Conservation (phyloP, 2,113 vertebrate species). For the Dinomys branickii region DNA sequence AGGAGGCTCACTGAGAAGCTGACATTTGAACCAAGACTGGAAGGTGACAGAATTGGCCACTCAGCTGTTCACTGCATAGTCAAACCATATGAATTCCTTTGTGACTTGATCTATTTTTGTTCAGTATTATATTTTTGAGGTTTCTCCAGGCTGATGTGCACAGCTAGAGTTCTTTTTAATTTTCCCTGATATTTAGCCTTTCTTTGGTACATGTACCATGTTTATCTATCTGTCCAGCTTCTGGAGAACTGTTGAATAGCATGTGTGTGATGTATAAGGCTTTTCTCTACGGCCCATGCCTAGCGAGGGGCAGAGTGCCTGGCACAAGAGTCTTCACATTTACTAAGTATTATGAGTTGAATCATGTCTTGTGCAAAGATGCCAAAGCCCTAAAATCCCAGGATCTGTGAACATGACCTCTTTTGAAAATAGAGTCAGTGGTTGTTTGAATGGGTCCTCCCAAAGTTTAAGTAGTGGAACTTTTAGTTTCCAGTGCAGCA, state of each 20-base stretch:
- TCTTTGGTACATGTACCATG: neutral
- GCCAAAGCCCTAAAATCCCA: neutral
- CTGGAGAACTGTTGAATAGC: neutral
- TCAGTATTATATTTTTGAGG: neutral
- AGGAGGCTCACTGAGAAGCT: neutral
- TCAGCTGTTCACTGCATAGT: neutral
- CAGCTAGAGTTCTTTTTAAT: neutral
- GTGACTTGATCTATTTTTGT: neutral
- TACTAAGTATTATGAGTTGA: neutral
- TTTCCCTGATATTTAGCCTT: neutral
- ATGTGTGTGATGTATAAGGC: neutral
- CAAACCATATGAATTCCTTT: neutral
- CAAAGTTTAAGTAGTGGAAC: neutral
- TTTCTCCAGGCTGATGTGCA: neutral
- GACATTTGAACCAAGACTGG: neutral
- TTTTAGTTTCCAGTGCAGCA: no score
- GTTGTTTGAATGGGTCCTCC: neutral
- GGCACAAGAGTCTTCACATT: neutral
- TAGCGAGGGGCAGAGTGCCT: no score
- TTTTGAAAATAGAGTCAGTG: neutral
- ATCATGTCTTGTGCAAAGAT: neutral
- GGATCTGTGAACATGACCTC: neutral
- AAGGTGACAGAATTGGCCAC: neutral
- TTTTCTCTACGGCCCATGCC: neutral
- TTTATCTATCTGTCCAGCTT: neutral